These are phyloP conservation scores for Lanius collurio DNA, from an alignment of 2,113 vertebrate genomes.

Conservation along the genomic window DNA sequence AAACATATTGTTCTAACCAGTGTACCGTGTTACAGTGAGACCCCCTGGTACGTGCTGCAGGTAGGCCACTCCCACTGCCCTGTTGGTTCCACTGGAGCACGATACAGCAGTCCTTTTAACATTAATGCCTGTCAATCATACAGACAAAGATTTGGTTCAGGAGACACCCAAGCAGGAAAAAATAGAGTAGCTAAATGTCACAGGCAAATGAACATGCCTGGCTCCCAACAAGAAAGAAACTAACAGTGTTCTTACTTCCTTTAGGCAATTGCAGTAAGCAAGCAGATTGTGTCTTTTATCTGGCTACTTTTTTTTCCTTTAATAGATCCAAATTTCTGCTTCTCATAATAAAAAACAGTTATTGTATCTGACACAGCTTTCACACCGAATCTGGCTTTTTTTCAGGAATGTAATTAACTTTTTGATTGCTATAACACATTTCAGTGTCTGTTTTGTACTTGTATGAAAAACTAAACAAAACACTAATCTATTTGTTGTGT, in stretches of 20 bases:
- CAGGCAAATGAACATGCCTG: neutral
- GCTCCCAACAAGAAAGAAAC: neutral
- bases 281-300: neutral
- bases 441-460: constrained; percentile 13
- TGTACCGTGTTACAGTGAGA: neutral
- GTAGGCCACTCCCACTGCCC: neutral
- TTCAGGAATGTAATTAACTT: constrained; percentile 27
- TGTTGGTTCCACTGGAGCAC: neutral
- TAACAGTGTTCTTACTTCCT: neutral
- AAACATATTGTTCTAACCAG: neutral
- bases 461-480: constrained; percentile 20
- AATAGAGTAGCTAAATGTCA: neutral
- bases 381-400: neutral
- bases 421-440: constrained; percentile 12
- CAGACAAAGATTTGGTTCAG: neutral
- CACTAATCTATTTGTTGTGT: neutral
- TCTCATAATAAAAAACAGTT: neutral
- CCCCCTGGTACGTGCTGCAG: neutral
- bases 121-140: neutral
- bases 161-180: neutral
- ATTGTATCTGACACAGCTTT: neutral
- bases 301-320: neutral
- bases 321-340: neutral
- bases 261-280: neutral
- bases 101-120: neutral